Evolutionary conservation across 2,113 vertebrate species (phyloP).

Genomic region (Corythornis madagascariensis): DNA sequence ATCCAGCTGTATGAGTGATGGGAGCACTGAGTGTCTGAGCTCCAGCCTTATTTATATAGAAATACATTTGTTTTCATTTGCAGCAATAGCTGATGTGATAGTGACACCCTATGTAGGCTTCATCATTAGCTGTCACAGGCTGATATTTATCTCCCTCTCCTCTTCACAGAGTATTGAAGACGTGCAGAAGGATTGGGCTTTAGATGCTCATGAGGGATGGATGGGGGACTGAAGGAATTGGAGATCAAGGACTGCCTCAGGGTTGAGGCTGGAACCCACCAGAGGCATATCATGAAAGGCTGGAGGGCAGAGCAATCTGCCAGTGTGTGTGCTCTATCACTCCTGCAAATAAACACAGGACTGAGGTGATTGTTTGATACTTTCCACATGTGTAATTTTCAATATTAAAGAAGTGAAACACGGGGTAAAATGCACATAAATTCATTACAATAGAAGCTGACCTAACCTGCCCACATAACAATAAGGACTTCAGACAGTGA

Average conservation of each 20-base stretch:
- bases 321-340: fast-evolving
- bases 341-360: neutral
- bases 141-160: neutral
- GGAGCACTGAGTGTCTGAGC: neutral
- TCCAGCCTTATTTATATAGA: neutral
- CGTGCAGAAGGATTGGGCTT: neutral
- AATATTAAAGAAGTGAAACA: neutral
- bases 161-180: neutral
- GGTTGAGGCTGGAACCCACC: neutral
- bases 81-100: neutral
- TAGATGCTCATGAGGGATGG: fast-evolving
- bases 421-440: neutral
- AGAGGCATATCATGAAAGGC: neutral
- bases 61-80: neutral
- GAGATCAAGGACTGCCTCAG: neutral
- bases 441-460: neutral
- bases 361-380: neutral
- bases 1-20: neutral
- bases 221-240: neutral
- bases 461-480: neutral
- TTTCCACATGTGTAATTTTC: neutral
- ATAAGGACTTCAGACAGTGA: neutral
- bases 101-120: neutral
- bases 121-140: neutral
- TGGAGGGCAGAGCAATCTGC: neutral